Conservation (phyloP, 2,113 vertebrate genomes). For the Xiphias gladius region DNA sequence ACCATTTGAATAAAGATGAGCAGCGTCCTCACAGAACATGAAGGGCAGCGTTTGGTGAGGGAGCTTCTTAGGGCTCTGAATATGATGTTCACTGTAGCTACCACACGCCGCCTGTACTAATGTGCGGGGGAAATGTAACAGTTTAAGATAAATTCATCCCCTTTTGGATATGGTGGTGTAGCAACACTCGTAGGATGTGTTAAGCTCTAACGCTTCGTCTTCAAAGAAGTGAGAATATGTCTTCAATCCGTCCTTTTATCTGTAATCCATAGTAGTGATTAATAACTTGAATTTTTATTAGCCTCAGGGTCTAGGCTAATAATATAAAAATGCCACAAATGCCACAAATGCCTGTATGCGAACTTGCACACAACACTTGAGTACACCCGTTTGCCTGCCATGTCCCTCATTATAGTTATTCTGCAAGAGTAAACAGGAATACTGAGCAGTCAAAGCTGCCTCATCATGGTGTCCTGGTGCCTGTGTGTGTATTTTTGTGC, state of each 20-base stretch:
- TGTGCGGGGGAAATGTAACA: conserved; percentile 27
- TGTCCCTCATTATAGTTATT: background rate
- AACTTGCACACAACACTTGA: background rate
- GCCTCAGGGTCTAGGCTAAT: conserved; percentile 12
- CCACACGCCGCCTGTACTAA: conserved; percentile 2
- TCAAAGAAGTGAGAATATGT: conserved; percentile 27
- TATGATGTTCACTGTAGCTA: conserved; percentile 22
- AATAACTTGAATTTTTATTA: conserved; percentile 25
- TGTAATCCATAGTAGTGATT: conserved; percentile 27
- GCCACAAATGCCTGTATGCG: background rate
- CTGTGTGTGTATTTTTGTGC: background rate
- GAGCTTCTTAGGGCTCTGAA: conserved; percentile 34
- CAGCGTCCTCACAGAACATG: conserved; percentile 19
- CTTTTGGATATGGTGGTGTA: background rate
- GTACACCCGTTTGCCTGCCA: background rate
- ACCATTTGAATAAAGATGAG: conserved; percentile 64
- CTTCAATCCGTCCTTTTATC: conserved; percentile 28
- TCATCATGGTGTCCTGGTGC: background rate
- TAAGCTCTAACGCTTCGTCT: conserved; percentile 40
- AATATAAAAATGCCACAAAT: conserved; percentile 5
- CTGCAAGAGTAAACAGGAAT: background rate
- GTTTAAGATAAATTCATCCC: conserved; percentile 32
- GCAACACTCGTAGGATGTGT: conserved; percentile 1
- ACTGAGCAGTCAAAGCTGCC: background rate
- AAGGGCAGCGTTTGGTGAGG: conserved; percentile 41